Percentiles rank a stretch among this genome's conserved stretches.
phyloP scores from a whole-genome alignment of 2,113 vertebrate genomes.

The Terrapene triunguis region DNA sequence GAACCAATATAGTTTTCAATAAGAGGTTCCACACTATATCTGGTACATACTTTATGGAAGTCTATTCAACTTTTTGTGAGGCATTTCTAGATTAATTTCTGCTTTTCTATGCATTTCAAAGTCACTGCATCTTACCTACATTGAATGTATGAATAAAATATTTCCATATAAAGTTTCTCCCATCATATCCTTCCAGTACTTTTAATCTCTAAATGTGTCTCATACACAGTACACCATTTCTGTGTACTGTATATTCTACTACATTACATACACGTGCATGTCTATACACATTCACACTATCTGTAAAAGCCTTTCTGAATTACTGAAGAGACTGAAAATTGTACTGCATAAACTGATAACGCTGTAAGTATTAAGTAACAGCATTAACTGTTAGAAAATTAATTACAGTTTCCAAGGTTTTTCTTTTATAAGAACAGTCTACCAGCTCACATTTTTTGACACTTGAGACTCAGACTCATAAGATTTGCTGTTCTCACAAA shows the following conservation, averaged over 20 bases:
- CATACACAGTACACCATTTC: neutral
- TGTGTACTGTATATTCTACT: neutral
- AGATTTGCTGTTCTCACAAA: conserved; percentile 62
- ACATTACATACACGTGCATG: neutral
- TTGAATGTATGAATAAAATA: neutral
- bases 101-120: neutral
- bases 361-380: neutral
- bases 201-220: accelerated
- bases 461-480: conserved; percentile 62
- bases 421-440: neutral
- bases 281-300: neutral
- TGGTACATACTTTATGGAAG: neutral
- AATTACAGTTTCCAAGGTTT: neutral
- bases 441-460: conserved; percentile 26
- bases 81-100: neutral
- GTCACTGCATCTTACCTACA: neutral
- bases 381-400: neutral
- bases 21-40: neutral
- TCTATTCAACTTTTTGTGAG: neutral
- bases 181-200: neutral
- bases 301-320: neutral
- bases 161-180: conserved; percentile 31
- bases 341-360: neutral
- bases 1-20: neutral
- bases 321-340: neutral